Evolutionary conservation across 2,888 invertebrate species (phyloP).

Genomic region (Spilosoma lubricipeda): DNA sequence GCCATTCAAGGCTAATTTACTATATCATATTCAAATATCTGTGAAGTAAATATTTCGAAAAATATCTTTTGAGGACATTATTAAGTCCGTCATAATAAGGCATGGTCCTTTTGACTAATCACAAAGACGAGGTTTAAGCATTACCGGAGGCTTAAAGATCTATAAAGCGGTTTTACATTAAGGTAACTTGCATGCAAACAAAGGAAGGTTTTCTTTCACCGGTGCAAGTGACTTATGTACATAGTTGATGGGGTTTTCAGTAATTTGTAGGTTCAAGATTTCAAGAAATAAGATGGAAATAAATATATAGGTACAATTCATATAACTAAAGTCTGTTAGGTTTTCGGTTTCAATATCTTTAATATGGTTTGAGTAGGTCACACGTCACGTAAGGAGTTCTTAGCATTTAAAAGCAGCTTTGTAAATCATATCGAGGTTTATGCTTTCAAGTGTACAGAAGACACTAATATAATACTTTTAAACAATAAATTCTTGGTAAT

Average conservation of each 20-base stretch:
- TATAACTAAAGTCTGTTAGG: not conserved
- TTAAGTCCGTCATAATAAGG: not conserved
- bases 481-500: too few species aligned
- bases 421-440: not conserved
- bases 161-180: not conserved
- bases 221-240: not conserved
- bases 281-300: not conserved
- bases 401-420: not conserved
- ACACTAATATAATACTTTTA: not conserved
- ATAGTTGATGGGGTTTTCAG: not conserved
- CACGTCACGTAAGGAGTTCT: not conserved
- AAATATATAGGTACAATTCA: not conserved
- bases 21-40: not conserved
- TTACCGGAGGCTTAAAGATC: not conserved
- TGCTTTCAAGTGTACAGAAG: slow-evolving; percentile 1
- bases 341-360: not conserved
- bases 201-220: not conserved
- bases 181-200: not conserved
- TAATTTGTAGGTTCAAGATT: not conserved
- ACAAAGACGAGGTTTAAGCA: not conserved
- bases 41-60: not conserved
- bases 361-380: not conserved
- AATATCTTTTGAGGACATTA: not conserved
- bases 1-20: not conserved
- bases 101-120: not conserved